Conservation (phyloP, 2,888 invertebrate genomes). For the Willowsia nigromaculata region DNA sequence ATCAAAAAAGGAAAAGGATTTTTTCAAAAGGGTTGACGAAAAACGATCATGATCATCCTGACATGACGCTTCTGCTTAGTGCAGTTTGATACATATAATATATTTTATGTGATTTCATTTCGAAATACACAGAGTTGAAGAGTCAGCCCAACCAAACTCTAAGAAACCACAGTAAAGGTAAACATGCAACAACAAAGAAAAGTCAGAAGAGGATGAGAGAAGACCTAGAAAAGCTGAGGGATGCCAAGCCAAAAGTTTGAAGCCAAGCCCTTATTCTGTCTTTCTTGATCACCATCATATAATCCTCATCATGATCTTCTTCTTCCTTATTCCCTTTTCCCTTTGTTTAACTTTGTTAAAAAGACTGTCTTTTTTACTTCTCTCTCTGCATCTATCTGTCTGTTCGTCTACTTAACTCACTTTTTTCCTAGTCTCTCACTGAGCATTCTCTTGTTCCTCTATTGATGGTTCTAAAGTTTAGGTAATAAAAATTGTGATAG, state of each 20-base stretch:
- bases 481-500: conserved; percentile 51
- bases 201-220: background rate
- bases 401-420: conserved; percentile 22
- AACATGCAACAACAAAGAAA: conserved; percentile 7
- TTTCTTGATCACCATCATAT: conserved; percentile 20
- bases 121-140: background rate
- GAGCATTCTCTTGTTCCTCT: background rate
- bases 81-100: conserved; percentile 25
- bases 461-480: background rate
- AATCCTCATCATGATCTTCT: background rate
- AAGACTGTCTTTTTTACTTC: background rate
- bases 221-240: conserved; percentile 58
- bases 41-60: conserved; percentile 7
- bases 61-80: conserved; percentile 20
- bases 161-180: conserved; percentile 6
- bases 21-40: background rate
- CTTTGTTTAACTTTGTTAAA: conserved; percentile 52
- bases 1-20: conserved; percentile 46
- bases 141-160: background rate
- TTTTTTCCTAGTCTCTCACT: conserved; percentile 10
- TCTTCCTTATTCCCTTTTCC: conserved; percentile 43
- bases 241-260: conserved; percentile 40
- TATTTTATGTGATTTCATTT: conserved; percentile 34
- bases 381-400: background rate
- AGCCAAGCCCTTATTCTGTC: conserved; percentile 62